These are phyloP conservation scores for Pherbina coryleti DNA, from an alignment of 2,888 invertebrate genomes.

Conservation along the genomic window DNA sequence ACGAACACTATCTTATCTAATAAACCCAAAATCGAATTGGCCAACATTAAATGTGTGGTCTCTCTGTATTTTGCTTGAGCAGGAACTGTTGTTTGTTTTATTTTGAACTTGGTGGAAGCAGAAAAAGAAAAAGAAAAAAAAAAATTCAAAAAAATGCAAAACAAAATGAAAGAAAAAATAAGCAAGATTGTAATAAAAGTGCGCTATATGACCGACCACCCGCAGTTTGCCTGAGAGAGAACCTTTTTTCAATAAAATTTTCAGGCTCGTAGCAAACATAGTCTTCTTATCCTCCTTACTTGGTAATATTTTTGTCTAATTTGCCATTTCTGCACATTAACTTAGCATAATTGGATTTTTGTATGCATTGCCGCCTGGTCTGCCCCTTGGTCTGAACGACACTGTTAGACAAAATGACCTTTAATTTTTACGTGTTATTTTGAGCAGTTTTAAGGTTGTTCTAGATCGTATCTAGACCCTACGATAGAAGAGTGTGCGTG, in stretches of 20 bases:
- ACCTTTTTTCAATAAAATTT: not conserved
- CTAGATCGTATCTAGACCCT: not conserved
- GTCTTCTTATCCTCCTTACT: not conserved
- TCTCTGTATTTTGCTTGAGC: too few species aligned
- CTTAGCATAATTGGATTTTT: constrained; percentile 27
- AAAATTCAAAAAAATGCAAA: too few species aligned
- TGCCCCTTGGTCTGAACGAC: not conserved
- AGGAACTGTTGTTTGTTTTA: too few species aligned
- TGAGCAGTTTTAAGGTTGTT: not conserved
- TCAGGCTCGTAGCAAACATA: too few species aligned
- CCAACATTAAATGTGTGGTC: too few species aligned
- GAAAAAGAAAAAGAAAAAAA: too few species aligned
- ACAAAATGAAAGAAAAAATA: not conserved
- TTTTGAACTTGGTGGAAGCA: too few species aligned
- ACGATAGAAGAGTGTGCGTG: not conserved
- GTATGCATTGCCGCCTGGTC: not conserved
- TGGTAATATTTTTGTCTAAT: constrained; percentile 6
- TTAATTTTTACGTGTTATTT: not conserved
- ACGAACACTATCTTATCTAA: too few species aligned
- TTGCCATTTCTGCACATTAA: constrained; percentile 30
- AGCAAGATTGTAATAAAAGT: not conserved
- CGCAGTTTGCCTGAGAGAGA: not conserved
- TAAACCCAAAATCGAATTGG: too few species aligned
- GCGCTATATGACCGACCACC: not conserved
- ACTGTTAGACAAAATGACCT: not conserved